Conservation (phyloP, 2,797 vertebrate species). For the Rhinella marina region DNA sequence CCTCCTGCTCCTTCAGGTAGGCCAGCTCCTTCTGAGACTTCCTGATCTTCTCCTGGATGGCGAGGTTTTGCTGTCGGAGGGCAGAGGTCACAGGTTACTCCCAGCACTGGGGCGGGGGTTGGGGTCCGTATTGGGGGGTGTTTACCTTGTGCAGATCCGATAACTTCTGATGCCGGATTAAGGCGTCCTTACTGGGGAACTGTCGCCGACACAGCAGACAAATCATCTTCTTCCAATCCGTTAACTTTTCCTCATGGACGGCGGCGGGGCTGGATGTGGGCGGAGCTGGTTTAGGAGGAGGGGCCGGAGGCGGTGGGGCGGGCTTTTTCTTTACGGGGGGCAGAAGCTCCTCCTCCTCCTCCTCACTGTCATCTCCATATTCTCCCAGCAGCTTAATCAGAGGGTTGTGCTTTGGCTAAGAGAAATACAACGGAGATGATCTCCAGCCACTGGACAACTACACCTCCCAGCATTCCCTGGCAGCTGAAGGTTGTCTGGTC, state of each 20-base stretch:
- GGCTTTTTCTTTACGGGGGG: conserved; percentile 64
- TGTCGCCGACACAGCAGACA: conserved; percentile 90
- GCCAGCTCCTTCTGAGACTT: conserved; percentile 92
- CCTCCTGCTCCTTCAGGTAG: conserved; percentile 89
- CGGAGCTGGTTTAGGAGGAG: not conserved
- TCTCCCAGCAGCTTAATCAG: conserved; percentile 91
- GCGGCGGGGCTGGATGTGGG: not conserved
- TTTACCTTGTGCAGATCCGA: conserved; percentile 83
- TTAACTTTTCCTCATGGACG: conserved; percentile 83
- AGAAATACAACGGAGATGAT: not conserved
- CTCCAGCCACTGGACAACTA: too few relatives aligned
- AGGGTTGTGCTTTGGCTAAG: conserved; percentile 90
- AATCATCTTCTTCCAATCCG: conserved; percentile 90
- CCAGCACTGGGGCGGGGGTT: not conserved
- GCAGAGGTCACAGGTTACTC: not conserved
- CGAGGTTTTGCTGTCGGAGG: conserved; percentile 91
- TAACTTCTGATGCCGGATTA: conserved; percentile 90
- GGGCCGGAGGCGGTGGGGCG: not conserved
- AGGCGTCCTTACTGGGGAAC: conserved; percentile 91
- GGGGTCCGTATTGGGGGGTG: not conserved
- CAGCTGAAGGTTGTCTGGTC: not conserved
- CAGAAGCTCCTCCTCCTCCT: conserved; percentile 89
- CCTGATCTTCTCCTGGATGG: conserved; percentile 96
- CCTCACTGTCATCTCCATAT: conserved; percentile 92
- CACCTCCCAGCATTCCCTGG: not conserved